Conservation (phyloP, 2,888 invertebrate species). For the Ferdinandea cuprea region DNA sequence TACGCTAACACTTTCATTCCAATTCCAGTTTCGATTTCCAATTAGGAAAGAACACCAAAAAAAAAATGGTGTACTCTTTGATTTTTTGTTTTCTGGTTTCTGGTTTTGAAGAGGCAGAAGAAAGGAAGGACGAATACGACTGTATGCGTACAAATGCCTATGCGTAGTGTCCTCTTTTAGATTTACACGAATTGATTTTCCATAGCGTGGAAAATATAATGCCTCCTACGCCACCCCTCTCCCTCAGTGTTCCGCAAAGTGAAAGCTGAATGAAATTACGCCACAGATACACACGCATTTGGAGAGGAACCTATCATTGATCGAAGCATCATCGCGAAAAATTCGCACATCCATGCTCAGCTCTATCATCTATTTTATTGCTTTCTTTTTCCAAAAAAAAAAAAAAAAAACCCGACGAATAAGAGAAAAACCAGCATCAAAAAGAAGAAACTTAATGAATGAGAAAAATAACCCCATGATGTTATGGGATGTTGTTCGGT, state of each 20-base stretch:
- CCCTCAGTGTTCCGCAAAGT: background rate
- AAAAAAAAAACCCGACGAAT: too few species aligned
- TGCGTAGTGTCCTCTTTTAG: conserved; percentile 36
- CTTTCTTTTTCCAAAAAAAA: background rate
- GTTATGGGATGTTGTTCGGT: conserved; percentile 48
- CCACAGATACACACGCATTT: background rate
- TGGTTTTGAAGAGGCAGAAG: conserved; percentile 27
- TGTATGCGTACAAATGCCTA: conserved; percentile 22
- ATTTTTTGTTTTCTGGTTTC: conserved; percentile 9
- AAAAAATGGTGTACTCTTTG: conserved; percentile 15
- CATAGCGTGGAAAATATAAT: conserved; percentile 14
- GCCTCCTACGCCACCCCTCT: background rate
- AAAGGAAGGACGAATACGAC: conserved; percentile 32
- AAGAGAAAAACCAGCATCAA: conserved; percentile 4
- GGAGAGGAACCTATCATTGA: conserved; percentile 5
- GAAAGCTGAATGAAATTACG: conserved; percentile 47
- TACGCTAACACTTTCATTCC: conserved; percentile 29
- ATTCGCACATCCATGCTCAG: conserved; percentile 20
- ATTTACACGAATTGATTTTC: conserved; percentile 49
- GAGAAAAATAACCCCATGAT: conserved; percentile 58
- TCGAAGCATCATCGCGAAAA: conserved; percentile 32
- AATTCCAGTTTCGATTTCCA: conserved; percentile 31
- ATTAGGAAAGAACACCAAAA: conserved; percentile 14
- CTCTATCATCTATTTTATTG: background rate
- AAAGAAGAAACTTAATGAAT: conserved; percentile 49